Conservation (phyloP, 2,888 invertebrate genomes). For the Andrena haemorrhoa region DNA sequence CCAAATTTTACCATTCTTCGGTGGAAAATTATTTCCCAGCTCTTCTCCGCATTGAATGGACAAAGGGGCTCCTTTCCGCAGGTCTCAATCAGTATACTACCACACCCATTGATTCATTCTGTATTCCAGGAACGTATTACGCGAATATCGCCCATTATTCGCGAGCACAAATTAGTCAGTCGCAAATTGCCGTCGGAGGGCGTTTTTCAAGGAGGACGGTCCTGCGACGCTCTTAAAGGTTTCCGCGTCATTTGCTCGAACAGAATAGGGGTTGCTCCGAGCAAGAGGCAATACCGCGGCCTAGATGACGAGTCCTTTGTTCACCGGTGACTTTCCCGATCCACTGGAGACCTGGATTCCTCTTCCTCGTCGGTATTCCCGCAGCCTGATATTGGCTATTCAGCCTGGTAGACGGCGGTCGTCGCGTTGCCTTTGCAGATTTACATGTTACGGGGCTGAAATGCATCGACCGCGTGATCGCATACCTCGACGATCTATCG, state of each 20-base stretch:
- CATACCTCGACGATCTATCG: conserved; percentile 15
- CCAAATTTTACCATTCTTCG: not conserved
- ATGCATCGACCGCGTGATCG: not conserved
- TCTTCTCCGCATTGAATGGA: not conserved
- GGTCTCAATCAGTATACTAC: not conserved
- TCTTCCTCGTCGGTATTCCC: conserved; percentile 33
- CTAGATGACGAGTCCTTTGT: conserved; percentile 46
- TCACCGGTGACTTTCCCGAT: conserved; percentile 48
- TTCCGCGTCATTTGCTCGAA: conserved; percentile 55
- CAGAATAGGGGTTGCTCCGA: conserved; percentile 28
- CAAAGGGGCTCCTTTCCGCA: not conserved
- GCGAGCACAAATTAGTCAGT: conserved; percentile 19
- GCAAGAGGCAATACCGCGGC: conserved; percentile 33
- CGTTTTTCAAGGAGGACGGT: conserved; percentile 10
- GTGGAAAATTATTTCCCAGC: not conserved
- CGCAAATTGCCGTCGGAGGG: conserved; percentile 35
- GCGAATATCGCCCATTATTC: conserved; percentile 13
- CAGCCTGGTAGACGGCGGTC: conserved; percentile 18
- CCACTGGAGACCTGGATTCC: conserved; percentile 35
- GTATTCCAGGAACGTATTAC: conserved; percentile 17
- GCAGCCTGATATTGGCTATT: conserved; percentile 19
- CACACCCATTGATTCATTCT: conserved; percentile 22
- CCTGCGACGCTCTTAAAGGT: conserved; percentile 3
- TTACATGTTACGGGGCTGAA: conserved; percentile 31
- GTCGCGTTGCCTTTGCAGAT: conserved; percentile 18